Percentiles rank a stretch among this genome's conserved stretches.
Conservation (phyloP, 2,888 invertebrate genomes). For the Mallateleia sp. region DNA sequence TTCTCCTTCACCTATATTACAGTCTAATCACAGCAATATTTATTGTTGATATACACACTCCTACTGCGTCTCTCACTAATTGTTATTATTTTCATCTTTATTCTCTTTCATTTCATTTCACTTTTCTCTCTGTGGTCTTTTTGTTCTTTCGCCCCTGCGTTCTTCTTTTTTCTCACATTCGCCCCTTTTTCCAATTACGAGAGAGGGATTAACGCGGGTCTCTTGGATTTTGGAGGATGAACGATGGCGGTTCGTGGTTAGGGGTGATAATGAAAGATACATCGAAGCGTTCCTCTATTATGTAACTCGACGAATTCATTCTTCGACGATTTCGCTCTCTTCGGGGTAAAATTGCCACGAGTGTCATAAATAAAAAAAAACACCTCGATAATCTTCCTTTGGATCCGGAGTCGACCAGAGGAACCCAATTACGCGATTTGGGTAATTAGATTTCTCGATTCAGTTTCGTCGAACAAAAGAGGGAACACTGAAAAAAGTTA, state of each 20-base stretch:
- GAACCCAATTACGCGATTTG: slow-evolving; percentile 61
- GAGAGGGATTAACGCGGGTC: slow-evolving; percentile 70
- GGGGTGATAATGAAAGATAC: slow-evolving; percentile 69
- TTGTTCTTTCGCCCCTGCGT: slow-evolving; percentile 27
- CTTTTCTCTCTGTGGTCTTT: slow-evolving; percentile 9
- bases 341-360: slow-evolving; percentile 55
- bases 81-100: slow-evolving; percentile 81
- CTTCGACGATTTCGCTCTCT: not conserved
- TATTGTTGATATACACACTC: slow-evolving; percentile 90
- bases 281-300: slow-evolving; percentile 69
- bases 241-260: slow-evolving; percentile 56
- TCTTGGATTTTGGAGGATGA: slow-evolving; percentile 77
- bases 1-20: slow-evolving; percentile 88
- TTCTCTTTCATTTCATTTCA: slow-evolving; percentile 61
- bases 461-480: slow-evolving; percentile 28
- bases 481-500: not conserved
- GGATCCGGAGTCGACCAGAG: slow-evolving; percentile 38
- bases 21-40: slow-evolving; percentile 90
- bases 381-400: slow-evolving; percentile 80
- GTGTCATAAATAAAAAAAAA: slow-evolving; percentile 77
- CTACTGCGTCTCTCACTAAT: slow-evolving; percentile 89
- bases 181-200: slow-evolving; percentile 38
- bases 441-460: slow-evolving; percentile 67
- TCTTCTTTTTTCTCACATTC: slow-evolving; percentile 32
- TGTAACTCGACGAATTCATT: slow-evolving; percentile 23